Conservation (phyloP, 2,113 vertebrate genomes). For the Poecile atricapillus region DNA sequence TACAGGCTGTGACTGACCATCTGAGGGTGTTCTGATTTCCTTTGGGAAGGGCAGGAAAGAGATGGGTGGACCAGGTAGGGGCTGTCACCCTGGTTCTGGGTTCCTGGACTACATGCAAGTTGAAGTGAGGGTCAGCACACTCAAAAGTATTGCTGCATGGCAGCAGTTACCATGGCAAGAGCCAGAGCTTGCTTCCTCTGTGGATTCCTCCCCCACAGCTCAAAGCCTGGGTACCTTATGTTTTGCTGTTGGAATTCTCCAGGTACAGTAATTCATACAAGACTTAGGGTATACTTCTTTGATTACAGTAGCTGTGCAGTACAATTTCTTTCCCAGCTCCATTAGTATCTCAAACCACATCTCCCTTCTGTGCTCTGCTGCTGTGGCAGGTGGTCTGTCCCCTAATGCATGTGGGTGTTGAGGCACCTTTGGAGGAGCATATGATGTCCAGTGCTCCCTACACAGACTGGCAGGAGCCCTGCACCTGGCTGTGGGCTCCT, state of each 20-base stretch:
- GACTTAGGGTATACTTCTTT: background rate
- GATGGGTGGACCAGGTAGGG: background rate
- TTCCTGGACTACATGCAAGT: fast-evolving
- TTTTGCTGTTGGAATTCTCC: background rate
- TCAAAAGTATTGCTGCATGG: background rate
- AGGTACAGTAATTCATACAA: background rate
- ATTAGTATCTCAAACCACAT: too few species aligned
- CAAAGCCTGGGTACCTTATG: background rate
- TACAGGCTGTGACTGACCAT: background rate
- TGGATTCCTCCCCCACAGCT: background rate
- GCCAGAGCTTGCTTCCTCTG: background rate
- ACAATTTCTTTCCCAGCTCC: background rate
- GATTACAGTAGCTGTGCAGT: background rate
- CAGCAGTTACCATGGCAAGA: background rate
- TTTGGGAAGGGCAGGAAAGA: background rate
- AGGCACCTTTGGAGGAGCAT: too few species aligned
- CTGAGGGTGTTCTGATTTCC: background rate
- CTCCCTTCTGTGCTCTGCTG: background rate
- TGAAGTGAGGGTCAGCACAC: background rate
- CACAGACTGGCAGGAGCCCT: background rate
- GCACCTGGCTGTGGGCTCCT: background rate
- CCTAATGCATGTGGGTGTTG: fast-evolving
- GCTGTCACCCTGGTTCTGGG: background rate
- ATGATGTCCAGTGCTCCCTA: background rate
- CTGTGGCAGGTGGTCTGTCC: background rate